phyloP scores from a whole-genome alignment of 2,113 vertebrate species.

The Takifugu bimaculatus region DNA sequence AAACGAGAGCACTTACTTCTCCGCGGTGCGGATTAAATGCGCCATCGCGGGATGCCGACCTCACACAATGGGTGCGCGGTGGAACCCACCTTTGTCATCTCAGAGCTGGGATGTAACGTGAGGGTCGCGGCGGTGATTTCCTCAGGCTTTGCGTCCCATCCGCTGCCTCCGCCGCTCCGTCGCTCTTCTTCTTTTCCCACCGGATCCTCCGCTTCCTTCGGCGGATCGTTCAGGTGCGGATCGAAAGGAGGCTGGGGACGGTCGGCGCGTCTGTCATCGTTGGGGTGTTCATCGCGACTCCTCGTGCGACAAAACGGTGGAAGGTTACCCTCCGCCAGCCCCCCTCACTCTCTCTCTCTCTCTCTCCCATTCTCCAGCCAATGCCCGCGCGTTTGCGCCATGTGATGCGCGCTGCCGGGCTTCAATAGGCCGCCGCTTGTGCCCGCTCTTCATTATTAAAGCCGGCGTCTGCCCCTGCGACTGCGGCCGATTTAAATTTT shows the following conservation, averaged over 20 bases:
- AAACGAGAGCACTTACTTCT: background rate
- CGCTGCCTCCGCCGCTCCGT: background rate
- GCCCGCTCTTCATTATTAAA: background rate
- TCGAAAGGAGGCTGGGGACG: constrained; percentile 25
- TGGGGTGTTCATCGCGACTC: constrained; percentile 29
- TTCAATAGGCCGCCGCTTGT: background rate
- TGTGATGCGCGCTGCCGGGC: constrained; percentile 14
- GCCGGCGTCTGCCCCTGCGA: background rate
- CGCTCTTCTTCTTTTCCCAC: background rate
- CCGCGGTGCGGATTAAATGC: constrained; percentile 17
- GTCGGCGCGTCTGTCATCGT: constrained; percentile 29
- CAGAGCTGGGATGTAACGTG: constrained; percentile 32
- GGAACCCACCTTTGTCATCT: constrained; percentile 64
- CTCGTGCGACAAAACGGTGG: constrained; percentile 30
- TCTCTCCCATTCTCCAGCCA: constrained; percentile 25
- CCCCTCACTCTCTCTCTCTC: constrained; percentile 17
- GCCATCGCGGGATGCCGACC: constrained; percentile 21
- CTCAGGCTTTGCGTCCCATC: constrained; percentile 26
- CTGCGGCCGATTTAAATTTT: constrained; percentile 20
- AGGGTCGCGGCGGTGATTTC: constrained; percentile 44
- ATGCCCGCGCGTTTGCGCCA: constrained; percentile 25
- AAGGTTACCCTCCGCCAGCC: background rate
- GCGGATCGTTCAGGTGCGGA: background rate
- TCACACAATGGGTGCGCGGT: constrained; percentile 22
- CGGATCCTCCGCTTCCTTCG: no score